These are phyloP conservation scores for Stomatorhinus walkeri DNA, from an alignment of 2,797 vertebrate genomes.

Conservation along the genomic window DNA sequence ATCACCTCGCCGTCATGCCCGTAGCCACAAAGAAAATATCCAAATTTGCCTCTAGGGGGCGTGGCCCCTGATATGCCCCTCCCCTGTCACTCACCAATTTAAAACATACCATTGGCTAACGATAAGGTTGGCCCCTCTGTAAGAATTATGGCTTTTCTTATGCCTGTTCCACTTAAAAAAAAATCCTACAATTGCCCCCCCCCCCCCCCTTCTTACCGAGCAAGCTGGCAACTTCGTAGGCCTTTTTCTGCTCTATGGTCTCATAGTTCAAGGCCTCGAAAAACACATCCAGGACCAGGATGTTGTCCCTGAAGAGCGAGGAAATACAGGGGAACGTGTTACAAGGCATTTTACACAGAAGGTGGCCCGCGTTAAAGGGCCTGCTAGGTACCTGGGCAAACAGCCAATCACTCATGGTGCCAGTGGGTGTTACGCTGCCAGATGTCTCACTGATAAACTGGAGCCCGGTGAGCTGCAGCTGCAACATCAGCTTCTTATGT, in stretches of 20 bases:
- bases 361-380: neutral
- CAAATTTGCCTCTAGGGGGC: neutral
- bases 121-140: neutral
- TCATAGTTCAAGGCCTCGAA: slow-evolving; percentile 98
- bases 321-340: slow-evolving; percentile 5
- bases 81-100: neutral
- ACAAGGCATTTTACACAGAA: neutral
- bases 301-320: slow-evolving; percentile 80
- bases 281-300: slow-evolving; percentile 94
- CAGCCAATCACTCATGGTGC: neutral
- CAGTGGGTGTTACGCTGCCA: neutral
- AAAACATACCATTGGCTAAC: neutral
- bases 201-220: slow-evolving; percentile 65
- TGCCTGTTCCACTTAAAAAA: neutral
- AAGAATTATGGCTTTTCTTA: neutral
- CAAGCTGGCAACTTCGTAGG: slow-evolving; percentile 93
- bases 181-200: neutral
- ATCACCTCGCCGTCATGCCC: neutral
- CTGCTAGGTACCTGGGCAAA: neutral
- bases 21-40: neutral
- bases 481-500: neutral
- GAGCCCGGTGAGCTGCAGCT: neutral
- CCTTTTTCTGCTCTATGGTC: slow-evolving; percentile 97
- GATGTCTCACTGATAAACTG: neutral
- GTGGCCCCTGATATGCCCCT: neutral